A percentile compares a stretch with the other conserved stretches of the same genome.
phyloP scores from a whole-genome alignment of 2,888 invertebrate species.

The Rhagium mordax region DNA sequence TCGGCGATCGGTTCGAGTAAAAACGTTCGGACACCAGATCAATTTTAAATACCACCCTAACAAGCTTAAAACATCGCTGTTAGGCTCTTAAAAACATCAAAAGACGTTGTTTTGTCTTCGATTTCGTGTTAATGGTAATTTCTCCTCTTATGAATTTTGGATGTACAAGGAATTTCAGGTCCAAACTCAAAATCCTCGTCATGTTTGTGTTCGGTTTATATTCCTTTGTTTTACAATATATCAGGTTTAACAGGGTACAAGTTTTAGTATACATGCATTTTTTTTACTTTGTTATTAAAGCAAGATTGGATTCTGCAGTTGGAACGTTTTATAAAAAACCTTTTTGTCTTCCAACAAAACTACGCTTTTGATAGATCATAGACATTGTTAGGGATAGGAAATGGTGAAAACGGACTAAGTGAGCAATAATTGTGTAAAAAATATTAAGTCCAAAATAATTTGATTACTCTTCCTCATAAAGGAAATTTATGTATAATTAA shows the following conservation, averaged over 20 bases:
- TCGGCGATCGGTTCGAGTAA: slow-evolving; percentile 64
- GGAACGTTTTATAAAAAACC: no score
- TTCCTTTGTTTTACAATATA: slow-evolving; percentile 5
- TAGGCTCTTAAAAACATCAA: slow-evolving; percentile 45
- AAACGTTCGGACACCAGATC: slow-evolving; percentile 65
- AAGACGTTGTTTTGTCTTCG: slow-evolving; percentile 50
- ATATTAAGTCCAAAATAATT: no score
- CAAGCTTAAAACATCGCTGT: slow-evolving; percentile 59
- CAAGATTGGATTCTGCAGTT: no score
- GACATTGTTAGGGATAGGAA: no score
- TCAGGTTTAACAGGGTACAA: slow-evolving; percentile 7
- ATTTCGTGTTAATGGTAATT: slow-evolving; percentile 58
- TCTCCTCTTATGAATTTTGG: slow-evolving; percentile 51
- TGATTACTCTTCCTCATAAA: no score
- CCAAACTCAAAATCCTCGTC: slow-evolving; percentile 12
- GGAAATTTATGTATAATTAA: no score
- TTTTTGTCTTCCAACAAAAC: no score
- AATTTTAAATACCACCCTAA: slow-evolving; percentile 67
- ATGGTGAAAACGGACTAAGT: no score
- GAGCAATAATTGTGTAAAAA: no score
- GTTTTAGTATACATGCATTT: neutral
- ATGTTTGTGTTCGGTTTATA: neutral
- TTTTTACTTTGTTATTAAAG: no score
- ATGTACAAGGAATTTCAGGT: slow-evolving; percentile 35
- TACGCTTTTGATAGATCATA: no score